These are phyloP conservation scores for Matsumurasca onukii DNA, from an alignment of 1,140 invertebrate species.

Conservation along the genomic window DNA sequence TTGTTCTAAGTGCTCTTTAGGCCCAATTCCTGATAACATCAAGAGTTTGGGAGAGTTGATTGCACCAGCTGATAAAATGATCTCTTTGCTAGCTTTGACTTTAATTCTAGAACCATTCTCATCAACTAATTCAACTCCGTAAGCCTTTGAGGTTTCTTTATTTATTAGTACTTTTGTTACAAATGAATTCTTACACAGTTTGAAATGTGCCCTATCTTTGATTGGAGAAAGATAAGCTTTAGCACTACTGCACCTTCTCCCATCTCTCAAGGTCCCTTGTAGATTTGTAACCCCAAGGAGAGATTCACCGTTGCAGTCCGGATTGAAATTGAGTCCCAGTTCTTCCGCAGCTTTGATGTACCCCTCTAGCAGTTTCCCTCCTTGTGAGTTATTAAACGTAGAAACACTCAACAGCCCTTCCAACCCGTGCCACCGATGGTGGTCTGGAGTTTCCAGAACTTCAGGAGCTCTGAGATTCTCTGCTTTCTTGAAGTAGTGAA, in stretches of 20 bases:
- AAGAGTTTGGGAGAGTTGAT: slow-evolving; percentile 49
- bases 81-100: slow-evolving; percentile 43
- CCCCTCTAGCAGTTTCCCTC: background rate
- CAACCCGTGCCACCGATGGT: slow-evolving; percentile 15
- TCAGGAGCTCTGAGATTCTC: slow-evolving; percentile 39
- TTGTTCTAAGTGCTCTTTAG: slow-evolving; percentile 46
- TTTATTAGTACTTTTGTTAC: slow-evolving; percentile 50
- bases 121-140: slow-evolving; percentile 70
- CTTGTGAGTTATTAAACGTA: background rate
- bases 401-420: slow-evolving; percentile 1
- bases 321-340: slow-evolving; percentile 5
- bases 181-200: slow-evolving; percentile 53
- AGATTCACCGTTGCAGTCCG: slow-evolving; percentile 24
- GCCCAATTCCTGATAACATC: slow-evolving; percentile 55
- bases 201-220: slow-evolving; percentile 52
- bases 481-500: slow-evolving; percentile 51
- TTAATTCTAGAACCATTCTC: slow-evolving; percentile 53
- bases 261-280: slow-evolving; percentile 59
- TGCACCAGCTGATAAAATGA: slow-evolving; percentile 47
- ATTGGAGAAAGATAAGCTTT: slow-evolving; percentile 52
- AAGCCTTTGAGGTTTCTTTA: slow-evolving; percentile 60
- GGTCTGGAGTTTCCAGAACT: background rate
- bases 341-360: background rate
- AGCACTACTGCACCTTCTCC: slow-evolving; percentile 66
- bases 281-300: slow-evolving; percentile 11